Percentiles rank a stretch among this genome's conserved stretches.
phyloP scores from a whole-genome alignment of 2,888 invertebrate species.

The Drosophila rellima region DNA sequence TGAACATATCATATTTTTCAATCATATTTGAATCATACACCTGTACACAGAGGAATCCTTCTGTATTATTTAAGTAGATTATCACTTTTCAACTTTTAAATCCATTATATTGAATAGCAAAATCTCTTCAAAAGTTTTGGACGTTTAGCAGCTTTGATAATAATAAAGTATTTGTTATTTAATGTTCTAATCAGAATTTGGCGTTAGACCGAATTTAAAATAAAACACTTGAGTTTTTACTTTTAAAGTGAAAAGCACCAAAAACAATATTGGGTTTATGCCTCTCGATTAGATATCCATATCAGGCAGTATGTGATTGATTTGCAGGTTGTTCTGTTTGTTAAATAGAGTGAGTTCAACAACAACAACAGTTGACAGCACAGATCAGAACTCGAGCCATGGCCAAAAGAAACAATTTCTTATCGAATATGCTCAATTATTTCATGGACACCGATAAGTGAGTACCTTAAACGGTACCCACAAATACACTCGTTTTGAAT shows the following conservation, averaged over 20 bases:
- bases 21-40: too few relatives aligned
- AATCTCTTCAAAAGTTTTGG: too few relatives aligned
- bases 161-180: background rate
- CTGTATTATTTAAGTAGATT: too few relatives aligned
- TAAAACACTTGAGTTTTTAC: constrained; percentile 16
- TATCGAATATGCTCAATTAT: constrained; percentile 60
- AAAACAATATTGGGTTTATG: constrained; percentile 48
- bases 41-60: too few relatives aligned
- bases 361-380: constrained; percentile 40
- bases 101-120: too few relatives aligned
- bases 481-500: constrained; percentile 15
- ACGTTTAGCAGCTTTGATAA: too few relatives aligned
- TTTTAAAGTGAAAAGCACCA: constrained; percentile 1
- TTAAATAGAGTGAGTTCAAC: constrained; percentile 25
- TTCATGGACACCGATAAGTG: constrained; percentile 59
- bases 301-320: constrained; percentile 71
- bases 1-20: too few relatives aligned
- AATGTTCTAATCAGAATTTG: background rate
- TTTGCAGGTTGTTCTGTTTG: constrained; percentile 47
- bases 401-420: constrained; percentile 34
- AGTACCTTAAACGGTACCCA: constrained; percentile 15
- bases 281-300: constrained; percentile 71
- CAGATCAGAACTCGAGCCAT: constrained; percentile 42
- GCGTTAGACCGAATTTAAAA: constrained; percentile 10
- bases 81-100: background rate